phyloP scores from a whole-genome alignment of 1,140 invertebrate species.

The Tribolium madens region DNA sequence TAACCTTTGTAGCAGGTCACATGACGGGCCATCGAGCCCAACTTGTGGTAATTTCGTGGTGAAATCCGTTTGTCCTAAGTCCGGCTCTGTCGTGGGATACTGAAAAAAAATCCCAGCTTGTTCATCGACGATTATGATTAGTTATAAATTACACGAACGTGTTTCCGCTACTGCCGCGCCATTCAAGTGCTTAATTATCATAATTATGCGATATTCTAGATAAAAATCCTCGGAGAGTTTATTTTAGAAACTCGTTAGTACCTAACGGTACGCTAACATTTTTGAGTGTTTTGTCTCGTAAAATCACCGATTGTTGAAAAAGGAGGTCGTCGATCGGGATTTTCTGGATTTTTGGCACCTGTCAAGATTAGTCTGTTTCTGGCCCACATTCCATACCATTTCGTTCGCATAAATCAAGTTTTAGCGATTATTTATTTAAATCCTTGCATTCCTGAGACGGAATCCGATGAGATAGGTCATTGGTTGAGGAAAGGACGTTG shows the following conservation, averaged over 20 bases:
- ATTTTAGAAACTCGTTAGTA: conserved; percentile 38
- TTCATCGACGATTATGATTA: conserved; percentile 25
- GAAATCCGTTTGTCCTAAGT: conserved; percentile 47
- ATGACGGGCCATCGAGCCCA: conserved; percentile 60
- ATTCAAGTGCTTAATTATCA: conserved; percentile 34
- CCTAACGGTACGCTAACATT: conserved; percentile 8
- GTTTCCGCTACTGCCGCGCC: conserved; percentile 31
- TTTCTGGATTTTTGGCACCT: conserved; percentile 15
- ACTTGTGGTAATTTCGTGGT: conserved; percentile 52
- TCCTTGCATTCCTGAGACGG: background rate
- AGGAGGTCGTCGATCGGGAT: conserved; percentile 15
- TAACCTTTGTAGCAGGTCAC: conserved; percentile 66
- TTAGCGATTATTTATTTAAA: background rate
- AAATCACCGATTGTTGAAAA: conserved; percentile 1
- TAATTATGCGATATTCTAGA: conserved; percentile 37
- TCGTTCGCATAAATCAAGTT: no score
- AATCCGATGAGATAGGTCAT: background rate
- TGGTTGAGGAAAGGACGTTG: background rate
- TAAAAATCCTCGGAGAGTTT: conserved; percentile 21
- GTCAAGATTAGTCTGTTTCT: conserved; percentile 3
- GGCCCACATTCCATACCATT: background rate
- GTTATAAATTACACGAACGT: conserved; percentile 31
- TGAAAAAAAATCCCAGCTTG: conserved; percentile 45
- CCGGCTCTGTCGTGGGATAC: conserved; percentile 47
- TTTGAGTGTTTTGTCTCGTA: conserved; percentile 29